Conservation (phyloP, 2,113 vertebrate genomes). For the Cnemophilus loriae region DNA sequence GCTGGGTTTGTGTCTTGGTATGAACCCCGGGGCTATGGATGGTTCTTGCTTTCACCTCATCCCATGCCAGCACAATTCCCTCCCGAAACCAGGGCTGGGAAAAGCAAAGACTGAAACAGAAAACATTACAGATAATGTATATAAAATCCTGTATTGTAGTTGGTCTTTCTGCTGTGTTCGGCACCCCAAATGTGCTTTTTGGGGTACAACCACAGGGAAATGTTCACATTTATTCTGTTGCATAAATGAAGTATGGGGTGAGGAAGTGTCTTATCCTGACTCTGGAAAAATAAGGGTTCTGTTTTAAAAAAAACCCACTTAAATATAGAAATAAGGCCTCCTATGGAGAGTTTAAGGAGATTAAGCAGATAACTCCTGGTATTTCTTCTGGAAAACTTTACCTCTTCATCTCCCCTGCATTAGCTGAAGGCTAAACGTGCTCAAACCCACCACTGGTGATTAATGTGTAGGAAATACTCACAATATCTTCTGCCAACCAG, state of each 20-base stretch:
- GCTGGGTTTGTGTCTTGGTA: not conserved
- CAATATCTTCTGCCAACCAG: rapidly evolving
- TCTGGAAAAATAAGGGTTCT: not conserved
- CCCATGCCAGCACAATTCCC: not conserved
- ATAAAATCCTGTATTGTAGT: rapidly evolving
- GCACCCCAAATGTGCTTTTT: not conserved
- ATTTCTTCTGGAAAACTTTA: not conserved
- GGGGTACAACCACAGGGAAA: not conserved
- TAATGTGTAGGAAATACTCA: not conserved
- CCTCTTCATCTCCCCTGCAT: not conserved
- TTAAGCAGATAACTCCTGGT: not conserved
- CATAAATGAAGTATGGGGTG: not conserved
- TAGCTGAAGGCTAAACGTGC: not conserved
- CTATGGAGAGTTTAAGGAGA: not conserved
- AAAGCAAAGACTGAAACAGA: not conserved
- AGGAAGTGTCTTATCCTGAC: not conserved
- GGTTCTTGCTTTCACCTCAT: not conserved
- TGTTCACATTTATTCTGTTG: rapidly evolving
- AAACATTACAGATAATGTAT: not conserved
- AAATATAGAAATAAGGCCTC: not conserved
- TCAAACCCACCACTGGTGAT: not conserved
- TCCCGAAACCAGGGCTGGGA: not conserved
- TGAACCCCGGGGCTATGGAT: not conserved
- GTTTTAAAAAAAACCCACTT: not conserved
- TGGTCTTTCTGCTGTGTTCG: not conserved